Evolutionary conservation across 1,140 invertebrate species (phyloP).

Genomic region (Trichogramma pretiosum): DNA sequence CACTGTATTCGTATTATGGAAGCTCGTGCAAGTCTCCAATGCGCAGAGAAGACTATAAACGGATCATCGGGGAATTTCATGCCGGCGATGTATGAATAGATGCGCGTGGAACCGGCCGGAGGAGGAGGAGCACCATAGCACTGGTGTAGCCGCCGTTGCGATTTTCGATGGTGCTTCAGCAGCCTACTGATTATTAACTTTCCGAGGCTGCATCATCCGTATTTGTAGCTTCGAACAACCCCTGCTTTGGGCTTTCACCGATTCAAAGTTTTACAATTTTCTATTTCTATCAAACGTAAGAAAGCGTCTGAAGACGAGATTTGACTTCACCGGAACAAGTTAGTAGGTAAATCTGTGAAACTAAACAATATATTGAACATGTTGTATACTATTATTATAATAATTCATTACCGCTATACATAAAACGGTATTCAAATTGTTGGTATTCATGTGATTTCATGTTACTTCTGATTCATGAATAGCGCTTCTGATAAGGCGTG

Average conservation of each 20-base stretch:
- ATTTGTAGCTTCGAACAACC: neutral
- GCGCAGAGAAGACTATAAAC: conserved; percentile 20
- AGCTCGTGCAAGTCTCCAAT: conserved; percentile 6
- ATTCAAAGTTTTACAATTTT: neutral
- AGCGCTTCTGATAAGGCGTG: too few relatives aligned
- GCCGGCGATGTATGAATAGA: conserved; percentile 8
- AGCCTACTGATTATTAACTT: conserved; percentile 32
- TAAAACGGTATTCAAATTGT: too few relatives aligned
- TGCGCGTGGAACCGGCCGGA: conserved; percentile 4
- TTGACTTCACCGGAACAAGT: too few relatives aligned
- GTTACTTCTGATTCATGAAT: too few relatives aligned
- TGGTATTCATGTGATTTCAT: too few relatives aligned
- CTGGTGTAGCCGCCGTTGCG: conserved; percentile 18
- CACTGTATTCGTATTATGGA: too few relatives aligned
- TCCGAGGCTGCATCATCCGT: conserved; percentile 15
- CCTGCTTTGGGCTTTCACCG: neutral
- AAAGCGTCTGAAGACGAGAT: too few relatives aligned
- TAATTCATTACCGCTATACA: too few relatives aligned
- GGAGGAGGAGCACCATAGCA: conserved; percentile 4
- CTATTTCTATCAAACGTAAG: neutral
- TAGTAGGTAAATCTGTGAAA: too few relatives aligned
- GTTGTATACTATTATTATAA: too few relatives aligned
- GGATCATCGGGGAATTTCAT: conserved; percentile 30
- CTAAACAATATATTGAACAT: too few relatives aligned
- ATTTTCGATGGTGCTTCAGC: conserved; percentile 32